Base-by-base conservation (phyloP, 1,140 invertebrate species). In the Euwallacea similis region DNA sequence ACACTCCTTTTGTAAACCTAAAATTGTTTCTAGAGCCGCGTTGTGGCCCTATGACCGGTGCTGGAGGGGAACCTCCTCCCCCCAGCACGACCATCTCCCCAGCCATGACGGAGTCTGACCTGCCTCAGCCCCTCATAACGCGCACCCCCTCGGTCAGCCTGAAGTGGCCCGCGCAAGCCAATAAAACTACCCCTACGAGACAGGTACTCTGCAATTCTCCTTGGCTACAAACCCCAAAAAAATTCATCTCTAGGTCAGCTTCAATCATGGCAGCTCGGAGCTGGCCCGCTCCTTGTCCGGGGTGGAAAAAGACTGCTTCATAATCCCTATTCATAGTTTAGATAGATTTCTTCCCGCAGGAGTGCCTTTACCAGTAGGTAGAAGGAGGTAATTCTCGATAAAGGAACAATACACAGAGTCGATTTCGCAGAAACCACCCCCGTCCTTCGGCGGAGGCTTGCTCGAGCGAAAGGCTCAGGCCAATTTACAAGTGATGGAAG, bases 281-380 rank as follows among this genome's bases (percentile, higher is more conserved):
- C 72, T 73, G 42, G 70, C 73, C 67, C 76, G 75, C 64, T 76
- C 78, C 1, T 84, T 94, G 75, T 88, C 91, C 15, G 91, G 89
- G 0, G 82, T 94, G 68, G 91, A 94, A 80, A 85, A 90, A 78
- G 93, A 95, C 83, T 95, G 92, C 82, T 94, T 95, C 82, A 94
- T 95, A 79, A 94, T 95, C 82, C 93, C 93, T 9, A 88, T 94
- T 9, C 91, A 93, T 69, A 92, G 91, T 77, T 84, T 94, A 70
- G 91, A 93, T 81, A 85, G 92, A 71, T 94, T 94, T 83, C 85
- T 94, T 75, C 93, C 93, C 72, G 92, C 91, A 63, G 93, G 92
- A 77, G 91, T 95, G 64, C 91, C 92, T 78, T 90, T 95, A 71
- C 92, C 92, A 79, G 93, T 94, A 85, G 85, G 85, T 84, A 74